Percentiles rank a stretch among this genome's conserved stretches.
phyloP scores from a whole-genome alignment of 2,888 invertebrate species.

The Thymelicus lineola region DNA sequence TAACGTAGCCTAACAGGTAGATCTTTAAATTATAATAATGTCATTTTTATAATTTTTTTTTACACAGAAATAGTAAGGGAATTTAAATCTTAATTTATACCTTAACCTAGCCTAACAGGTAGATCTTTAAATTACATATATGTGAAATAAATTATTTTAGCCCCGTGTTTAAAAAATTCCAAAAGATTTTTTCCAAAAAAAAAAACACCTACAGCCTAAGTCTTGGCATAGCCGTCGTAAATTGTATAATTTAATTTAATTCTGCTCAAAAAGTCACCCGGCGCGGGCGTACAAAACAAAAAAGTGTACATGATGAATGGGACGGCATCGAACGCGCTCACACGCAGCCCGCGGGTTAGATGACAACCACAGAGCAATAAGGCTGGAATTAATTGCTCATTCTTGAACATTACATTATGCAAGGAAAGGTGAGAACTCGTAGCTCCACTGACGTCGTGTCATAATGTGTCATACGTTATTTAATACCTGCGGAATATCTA shows the following conservation, averaged over 20 bases:
- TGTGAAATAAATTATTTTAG: too few species aligned
- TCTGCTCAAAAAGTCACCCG: not conserved
- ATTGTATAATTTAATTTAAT: conserved; percentile 10
- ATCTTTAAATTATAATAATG: too few species aligned
- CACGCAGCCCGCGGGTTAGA: conserved; percentile 9
- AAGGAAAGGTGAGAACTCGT: conserved; percentile 24
- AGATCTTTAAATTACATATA: too few species aligned
- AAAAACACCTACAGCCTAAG: not conserved
- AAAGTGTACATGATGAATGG: conserved; percentile 23
- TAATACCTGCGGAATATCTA: not conserved
- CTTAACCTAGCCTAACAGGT: too few species aligned
- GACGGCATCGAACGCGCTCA: conserved; percentile 3
- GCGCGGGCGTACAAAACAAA: conserved; percentile 9
- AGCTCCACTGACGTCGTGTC: not conserved
- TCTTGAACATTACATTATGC: conserved; percentile 9
- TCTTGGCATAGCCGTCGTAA: not conserved
- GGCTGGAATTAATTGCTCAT: conserved; percentile 14
- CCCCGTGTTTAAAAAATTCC: too few species aligned
- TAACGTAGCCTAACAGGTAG: too few species aligned
- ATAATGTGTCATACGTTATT: conserved; percentile 14
- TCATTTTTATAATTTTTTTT: too few species aligned
- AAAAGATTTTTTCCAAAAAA: not conserved
- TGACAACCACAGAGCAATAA: conserved; percentile 10
- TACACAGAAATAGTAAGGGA: too few species aligned
- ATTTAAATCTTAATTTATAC: too few species aligned